phyloP scores from a whole-genome alignment of 2,113 vertebrate species.

The Urocitellus parryii region DNA sequence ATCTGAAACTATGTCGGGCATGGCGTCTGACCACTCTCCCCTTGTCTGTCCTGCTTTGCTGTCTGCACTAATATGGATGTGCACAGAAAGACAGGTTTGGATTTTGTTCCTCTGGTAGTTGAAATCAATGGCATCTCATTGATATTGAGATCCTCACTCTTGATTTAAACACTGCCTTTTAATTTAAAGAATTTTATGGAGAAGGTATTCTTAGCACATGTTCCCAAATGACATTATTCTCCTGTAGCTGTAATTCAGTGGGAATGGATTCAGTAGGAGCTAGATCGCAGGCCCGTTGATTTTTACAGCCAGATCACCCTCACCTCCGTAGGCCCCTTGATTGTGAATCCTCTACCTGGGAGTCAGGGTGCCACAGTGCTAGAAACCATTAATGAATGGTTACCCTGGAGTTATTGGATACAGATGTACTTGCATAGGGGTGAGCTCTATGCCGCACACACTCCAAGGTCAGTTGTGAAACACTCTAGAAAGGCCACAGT shows the following conservation, averaged over 20 bases:
- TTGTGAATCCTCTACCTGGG: background rate
- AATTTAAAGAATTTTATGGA: slow-evolving; percentile 60
- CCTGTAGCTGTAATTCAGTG: slow-evolving; percentile 52
- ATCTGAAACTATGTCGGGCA: slow-evolving; percentile 69
- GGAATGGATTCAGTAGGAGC: background rate
- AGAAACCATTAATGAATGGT: background rate
- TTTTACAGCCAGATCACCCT: background rate
- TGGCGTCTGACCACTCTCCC: slow-evolving; percentile 71
- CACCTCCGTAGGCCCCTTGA: background rate
- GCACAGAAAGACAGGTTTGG: background rate
- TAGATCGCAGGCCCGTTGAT: background rate
- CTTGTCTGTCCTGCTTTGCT: slow-evolving; percentile 56
- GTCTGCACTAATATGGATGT: background rate
- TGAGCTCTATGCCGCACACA: background rate
- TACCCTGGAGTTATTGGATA: background rate
- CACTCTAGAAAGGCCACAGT: background rate
- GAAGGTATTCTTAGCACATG: slow-evolving; percentile 71
- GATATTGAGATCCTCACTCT: slow-evolving; percentile 1
- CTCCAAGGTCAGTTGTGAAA: background rate
- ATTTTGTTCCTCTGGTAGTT: slow-evolving; percentile 32
- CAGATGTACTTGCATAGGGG: background rate
- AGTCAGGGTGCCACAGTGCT: background rate
- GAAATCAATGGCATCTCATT: slow-evolving; percentile 20
- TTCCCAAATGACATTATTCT: slow-evolving; percentile 61
- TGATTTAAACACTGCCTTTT: slow-evolving; percentile 62